phyloP scores from a whole-genome alignment of 2,113 vertebrate species.

The Gymnarchus niloticus region DNA sequence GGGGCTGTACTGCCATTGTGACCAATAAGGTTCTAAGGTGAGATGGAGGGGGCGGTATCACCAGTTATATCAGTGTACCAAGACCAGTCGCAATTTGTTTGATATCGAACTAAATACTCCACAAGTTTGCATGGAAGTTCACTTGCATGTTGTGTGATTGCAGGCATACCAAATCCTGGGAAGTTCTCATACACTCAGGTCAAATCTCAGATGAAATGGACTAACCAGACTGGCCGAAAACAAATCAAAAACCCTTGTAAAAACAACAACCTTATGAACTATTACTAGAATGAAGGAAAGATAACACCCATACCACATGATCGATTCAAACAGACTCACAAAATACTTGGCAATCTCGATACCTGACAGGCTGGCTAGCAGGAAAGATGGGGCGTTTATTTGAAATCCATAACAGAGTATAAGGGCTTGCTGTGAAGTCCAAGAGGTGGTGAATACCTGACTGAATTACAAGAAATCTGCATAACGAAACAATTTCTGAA shows the following conservation, averaged over 20 bases:
- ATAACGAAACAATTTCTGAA: conserved; percentile 8
- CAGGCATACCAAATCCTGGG: not conserved
- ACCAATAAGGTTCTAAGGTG: not conserved
- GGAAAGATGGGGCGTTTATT: conserved; percentile 20
- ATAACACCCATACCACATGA: not conserved
- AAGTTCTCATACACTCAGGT: not conserved
- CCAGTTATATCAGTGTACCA: not conserved
- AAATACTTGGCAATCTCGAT: not conserved
- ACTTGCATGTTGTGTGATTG: not conserved
- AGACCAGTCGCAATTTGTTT: not conserved
- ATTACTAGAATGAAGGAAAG: not conserved
- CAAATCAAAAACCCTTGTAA: conserved; percentile 41
- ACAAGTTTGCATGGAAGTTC: not conserved
- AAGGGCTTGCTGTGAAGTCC: not conserved
- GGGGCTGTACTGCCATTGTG: not conserved
- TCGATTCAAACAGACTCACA: not conserved
- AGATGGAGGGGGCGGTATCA: not conserved
- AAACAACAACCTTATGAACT: conserved; percentile 36
- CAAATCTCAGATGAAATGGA: conserved; percentile 53
- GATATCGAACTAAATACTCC: not conserved
- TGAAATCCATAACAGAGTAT: not conserved
- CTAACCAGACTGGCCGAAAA: conserved; percentile 52
- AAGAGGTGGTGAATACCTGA: conserved; percentile 34
- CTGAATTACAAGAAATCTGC: conserved; percentile 33
- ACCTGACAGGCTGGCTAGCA: conserved; percentile 7